Conservation (phyloP, 1,140 invertebrate species). For the Coptotermes formosanus region DNA sequence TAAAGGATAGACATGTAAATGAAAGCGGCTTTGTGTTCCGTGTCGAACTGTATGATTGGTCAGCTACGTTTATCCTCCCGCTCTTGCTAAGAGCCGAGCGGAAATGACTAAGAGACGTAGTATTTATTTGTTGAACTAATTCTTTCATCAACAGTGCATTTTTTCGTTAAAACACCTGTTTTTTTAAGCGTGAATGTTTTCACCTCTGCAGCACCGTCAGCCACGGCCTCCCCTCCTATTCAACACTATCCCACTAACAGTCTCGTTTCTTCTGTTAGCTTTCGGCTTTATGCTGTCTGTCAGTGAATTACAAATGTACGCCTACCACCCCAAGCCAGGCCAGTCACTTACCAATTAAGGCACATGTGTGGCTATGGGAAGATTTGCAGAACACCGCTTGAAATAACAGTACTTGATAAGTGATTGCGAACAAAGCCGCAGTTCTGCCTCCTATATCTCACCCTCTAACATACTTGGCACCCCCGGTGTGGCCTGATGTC, state of each 20-base stretch:
- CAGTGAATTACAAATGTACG: not conserved
- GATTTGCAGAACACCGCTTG: not conserved
- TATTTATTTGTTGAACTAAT: conserved; percentile 11
- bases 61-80: not conserved
- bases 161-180: not conserved
- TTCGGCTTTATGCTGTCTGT: conserved; percentile 1
- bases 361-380: not conserved
- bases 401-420: not conserved
- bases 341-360: conserved; percentile 15
- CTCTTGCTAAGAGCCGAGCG: not conserved
- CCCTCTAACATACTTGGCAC: not conserved
- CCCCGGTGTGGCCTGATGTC: too few relatives aligned
- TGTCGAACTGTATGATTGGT: not conserved
- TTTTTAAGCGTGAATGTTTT: not conserved
- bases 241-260: not conserved
- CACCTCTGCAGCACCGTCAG: not conserved
- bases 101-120: not conserved
- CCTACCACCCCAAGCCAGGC: not conserved
- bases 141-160: not conserved
- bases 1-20: not conserved
- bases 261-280: not conserved
- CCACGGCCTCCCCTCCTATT: not conserved
- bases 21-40: not conserved
- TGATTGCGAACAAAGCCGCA: not conserved
- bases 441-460: not conserved